These are phyloP conservation scores for Heliconius hermathena DNA, from an alignment of 1,140 invertebrate species.

Conservation along the genomic window DNA sequence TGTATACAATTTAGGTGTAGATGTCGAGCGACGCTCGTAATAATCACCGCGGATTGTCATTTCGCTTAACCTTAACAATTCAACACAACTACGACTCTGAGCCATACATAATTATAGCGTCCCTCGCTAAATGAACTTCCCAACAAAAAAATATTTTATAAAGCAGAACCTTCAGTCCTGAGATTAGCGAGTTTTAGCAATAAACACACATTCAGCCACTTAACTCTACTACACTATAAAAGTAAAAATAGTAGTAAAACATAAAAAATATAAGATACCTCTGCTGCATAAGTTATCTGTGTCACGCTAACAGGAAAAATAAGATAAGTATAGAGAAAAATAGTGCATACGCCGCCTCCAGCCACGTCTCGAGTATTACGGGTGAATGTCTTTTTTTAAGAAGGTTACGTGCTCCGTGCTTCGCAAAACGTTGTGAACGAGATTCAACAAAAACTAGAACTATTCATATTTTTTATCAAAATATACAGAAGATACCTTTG, in stretches of 20 bases:
- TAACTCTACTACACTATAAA: too few relatives aligned
- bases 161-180: too few relatives aligned
- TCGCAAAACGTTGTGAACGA: background rate
- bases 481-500: background rate
- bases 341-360: constrained; percentile 4
- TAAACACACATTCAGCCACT: too few relatives aligned
- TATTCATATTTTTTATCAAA: background rate
- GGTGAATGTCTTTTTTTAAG: constrained; percentile 1
- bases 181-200: too few relatives aligned
- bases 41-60: too few relatives aligned
- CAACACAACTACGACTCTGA: too few relatives aligned
- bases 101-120: too few relatives aligned
- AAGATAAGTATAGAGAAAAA: constrained; percentile 9
- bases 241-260: background rate
- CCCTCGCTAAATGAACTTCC: too few relatives aligned
- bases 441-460: background rate
- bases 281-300: background rate
- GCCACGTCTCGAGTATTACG: constrained; percentile 7
- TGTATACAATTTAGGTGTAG: too few relatives aligned
- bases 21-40: too few relatives aligned
- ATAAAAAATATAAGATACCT: background rate
- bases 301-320: constrained; percentile 1
- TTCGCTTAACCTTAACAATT: too few relatives aligned
- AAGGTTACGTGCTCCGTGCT: background rate
- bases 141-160: too few relatives aligned